phyloP scores from a whole-genome alignment of 2,113 vertebrate species.

The Ochotona princeps region DNA sequence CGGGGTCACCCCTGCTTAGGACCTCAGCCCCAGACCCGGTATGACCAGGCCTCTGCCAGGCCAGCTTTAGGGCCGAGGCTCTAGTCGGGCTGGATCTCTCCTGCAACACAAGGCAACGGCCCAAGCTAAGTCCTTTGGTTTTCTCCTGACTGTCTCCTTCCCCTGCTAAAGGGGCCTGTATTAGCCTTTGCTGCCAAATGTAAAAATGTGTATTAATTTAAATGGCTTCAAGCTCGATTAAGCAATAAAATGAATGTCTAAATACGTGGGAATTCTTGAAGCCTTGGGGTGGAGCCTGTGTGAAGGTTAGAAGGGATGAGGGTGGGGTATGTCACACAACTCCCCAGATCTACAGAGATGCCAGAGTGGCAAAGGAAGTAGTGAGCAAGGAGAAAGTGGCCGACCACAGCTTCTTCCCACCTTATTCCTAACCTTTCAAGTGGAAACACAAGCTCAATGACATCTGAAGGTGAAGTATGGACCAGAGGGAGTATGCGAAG shows the following conservation, averaged over 20 bases:
- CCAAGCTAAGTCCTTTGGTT: conserved; percentile 28
- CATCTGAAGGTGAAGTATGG: background rate
- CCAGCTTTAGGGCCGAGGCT: background rate
- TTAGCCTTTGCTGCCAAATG: conserved; percentile 61
- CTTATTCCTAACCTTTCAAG: background rate
- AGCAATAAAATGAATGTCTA: conserved; percentile 75
- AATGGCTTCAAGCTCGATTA: conserved; percentile 38
- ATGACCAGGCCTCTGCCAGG: background rate
- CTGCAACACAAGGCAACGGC: background rate
- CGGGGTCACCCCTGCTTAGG: background rate
- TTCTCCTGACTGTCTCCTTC: conserved; percentile 45
- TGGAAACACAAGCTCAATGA: background rate
- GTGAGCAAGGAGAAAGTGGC: background rate
- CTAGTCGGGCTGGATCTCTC: background rate
- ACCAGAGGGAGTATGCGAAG: background rate
- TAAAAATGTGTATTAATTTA: conserved; percentile 74
- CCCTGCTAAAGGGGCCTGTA: conserved; percentile 46
- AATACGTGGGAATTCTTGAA: conserved; percentile 68
- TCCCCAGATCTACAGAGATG: background rate
- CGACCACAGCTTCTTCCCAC: background rate
- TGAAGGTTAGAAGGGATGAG: background rate
- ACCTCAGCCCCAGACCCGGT: background rate
- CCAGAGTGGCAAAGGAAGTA: background rate
- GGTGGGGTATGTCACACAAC: background rate
- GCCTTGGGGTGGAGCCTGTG: conserved; percentile 27